Conservation (phyloP, 2,113 vertebrate genomes). For the Actenoides hombroni region DNA sequence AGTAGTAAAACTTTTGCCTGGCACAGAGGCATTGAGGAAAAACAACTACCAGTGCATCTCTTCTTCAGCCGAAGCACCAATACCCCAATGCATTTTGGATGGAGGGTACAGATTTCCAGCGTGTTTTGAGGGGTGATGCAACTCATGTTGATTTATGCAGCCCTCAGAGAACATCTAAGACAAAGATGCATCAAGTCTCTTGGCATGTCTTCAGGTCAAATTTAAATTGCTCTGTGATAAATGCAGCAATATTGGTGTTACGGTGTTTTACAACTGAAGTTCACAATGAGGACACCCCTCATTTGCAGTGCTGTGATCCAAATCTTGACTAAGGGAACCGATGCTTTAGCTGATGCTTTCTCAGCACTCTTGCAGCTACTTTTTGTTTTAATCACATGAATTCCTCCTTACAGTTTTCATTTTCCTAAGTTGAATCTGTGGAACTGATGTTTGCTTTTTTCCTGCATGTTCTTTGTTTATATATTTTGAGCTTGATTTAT, state of each 20-base stretch:
- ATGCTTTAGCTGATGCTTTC: not conserved
- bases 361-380: not conserved
- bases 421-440: not conserved
- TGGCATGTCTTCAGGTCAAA: not conserved
- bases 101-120: not conserved
- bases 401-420: not conserved
- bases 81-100: fast-evolving
- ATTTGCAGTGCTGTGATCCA: not conserved
- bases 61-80: not conserved
- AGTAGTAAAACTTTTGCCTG: not conserved
- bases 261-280: not conserved
- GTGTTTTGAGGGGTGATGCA: fast-evolving
- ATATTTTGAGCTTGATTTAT: not conserved
- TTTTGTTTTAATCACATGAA: not conserved
- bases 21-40: not conserved
- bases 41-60: not conserved
- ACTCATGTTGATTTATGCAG: not conserved
- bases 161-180: not conserved
- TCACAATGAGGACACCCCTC: not conserved
- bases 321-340: not conserved
- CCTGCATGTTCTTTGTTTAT: not conserved
- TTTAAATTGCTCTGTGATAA: not conserved
- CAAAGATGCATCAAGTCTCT: not conserved
- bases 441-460: fast-evolving
- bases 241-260: not conserved